phyloP scores from a whole-genome alignment of 2,113 vertebrate species.

The Protobothrops flavoviridis region DNA sequence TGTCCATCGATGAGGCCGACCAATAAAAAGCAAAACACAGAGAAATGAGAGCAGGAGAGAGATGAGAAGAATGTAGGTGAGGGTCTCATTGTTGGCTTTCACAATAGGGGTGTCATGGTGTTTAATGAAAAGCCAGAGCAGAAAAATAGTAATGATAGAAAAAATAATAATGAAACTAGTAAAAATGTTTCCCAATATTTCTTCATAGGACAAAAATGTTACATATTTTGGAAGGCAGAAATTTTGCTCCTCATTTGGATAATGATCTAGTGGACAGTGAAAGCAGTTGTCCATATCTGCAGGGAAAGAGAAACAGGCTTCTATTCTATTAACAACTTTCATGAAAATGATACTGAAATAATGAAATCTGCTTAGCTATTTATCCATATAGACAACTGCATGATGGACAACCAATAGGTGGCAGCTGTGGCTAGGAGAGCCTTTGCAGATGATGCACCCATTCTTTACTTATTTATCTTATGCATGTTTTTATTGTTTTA shows the following conservation, averaged over 20 bases:
- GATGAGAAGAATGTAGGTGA: background rate
- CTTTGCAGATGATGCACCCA: too few species aligned
- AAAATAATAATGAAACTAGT: background rate
- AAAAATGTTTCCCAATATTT: background rate
- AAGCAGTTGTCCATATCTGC: background rate
- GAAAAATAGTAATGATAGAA: background rate
- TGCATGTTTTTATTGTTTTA: too few species aligned
- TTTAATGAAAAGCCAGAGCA: background rate
- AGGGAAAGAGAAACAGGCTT: background rate
- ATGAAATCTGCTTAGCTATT: background rate
- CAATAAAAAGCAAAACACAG: background rate
- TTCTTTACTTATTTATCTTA: too few species aligned
- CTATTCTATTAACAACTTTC: background rate
- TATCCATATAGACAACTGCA: background rate
- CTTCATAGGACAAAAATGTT: background rate
- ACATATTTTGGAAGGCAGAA: background rate
- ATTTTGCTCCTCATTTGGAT: background rate
- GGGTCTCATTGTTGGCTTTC: background rate
- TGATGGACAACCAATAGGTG: background rate
- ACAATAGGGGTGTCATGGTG: background rate
- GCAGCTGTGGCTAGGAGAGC: too few species aligned
- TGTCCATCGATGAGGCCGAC: background rate
- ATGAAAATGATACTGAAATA: background rate
- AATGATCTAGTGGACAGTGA: background rate
- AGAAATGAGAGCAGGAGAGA: constrained; percentile 8